These are phyloP conservation scores for Dolomedes plantarius DNA, from an alignment of 2,888 invertebrate genomes.

Conservation along the genomic window DNA sequence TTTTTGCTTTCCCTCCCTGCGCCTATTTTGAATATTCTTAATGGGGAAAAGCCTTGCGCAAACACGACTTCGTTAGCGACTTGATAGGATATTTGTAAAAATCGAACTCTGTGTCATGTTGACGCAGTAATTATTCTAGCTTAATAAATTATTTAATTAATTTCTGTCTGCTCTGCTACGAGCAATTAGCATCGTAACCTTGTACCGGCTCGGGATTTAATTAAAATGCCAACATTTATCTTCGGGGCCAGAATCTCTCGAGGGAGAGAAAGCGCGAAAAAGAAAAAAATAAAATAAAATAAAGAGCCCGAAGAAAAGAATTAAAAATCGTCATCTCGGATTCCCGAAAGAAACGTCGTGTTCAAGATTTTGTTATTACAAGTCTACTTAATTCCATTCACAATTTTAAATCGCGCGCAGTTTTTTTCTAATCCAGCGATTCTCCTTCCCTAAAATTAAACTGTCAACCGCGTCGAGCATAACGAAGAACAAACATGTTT, in stretches of 20 bases:
- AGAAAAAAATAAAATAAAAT: slow-evolving; percentile 11
- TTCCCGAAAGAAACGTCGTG: slow-evolving; percentile 10
- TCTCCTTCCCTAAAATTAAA: slow-evolving; percentile 26
- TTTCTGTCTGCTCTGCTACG: slow-evolving; percentile 62
- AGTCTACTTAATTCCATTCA: slow-evolving; percentile 14
- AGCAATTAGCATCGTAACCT: slow-evolving; percentile 65
- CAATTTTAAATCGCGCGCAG: slow-evolving; percentile 20
- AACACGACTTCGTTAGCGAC: slow-evolving; percentile 64
- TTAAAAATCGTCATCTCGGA: slow-evolving; percentile 18
- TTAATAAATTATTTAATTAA: slow-evolving; percentile 72
- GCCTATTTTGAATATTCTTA: slow-evolving; percentile 69
- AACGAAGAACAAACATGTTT: slow-evolving; percentile 51
- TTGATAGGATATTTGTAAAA: slow-evolving; percentile 71
- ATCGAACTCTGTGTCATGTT: slow-evolving; percentile 67
- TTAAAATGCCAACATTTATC: slow-evolving; percentile 71
- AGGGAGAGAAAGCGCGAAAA: not conserved
- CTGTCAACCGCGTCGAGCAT: slow-evolving; percentile 30
- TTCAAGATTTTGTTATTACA: slow-evolving; percentile 57
- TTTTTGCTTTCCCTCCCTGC: slow-evolving; percentile 9
- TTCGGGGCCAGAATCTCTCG: slow-evolving; percentile 29
- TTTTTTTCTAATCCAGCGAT: slow-evolving; percentile 27
- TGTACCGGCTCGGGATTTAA: slow-evolving; percentile 47
- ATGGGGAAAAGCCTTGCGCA: slow-evolving; percentile 61
- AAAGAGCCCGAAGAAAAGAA: slow-evolving; percentile 28
- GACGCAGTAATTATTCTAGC: slow-evolving; percentile 69